Evolutionary conservation across 2,888 invertebrate species (phyloP), one percentile per base, ranked within the genome.

Genomic region (Lasioglossum oenotherae): DNA sequence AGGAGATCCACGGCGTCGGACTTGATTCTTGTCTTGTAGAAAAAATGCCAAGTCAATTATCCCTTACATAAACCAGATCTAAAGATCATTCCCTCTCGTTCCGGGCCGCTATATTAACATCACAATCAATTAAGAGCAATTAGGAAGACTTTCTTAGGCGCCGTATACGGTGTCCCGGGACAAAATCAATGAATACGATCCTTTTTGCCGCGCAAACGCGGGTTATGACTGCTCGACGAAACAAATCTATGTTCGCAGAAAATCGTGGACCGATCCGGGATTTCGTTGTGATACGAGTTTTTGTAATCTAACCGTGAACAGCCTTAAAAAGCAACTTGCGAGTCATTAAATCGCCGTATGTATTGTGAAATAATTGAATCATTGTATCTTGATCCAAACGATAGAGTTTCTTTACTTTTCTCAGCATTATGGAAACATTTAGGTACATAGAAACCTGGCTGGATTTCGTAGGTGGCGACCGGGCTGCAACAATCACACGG

Each of bases 31-130:
- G 6, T 57, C 57, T 10, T 27, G 44, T 16, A 38, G 69, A 57
- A 57, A 57, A 72, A 38, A 35, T 44, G 27, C 41, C 27, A 4
- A n/a, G 73, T 49, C 64, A 64, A 64, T 71, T 49, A 49, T 64
- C 6, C 1, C 16, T 73, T 78, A 78, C n/a, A 49, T 49, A 41
- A 76, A 77, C 77, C 38, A 49, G 72, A 77, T 49, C 71, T 23
- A 64, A 23, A 27, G 38, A n/a, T 60, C n/a, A 49, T 81, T 72
- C 35, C 71, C 31, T 41, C 14, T 71, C 14, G 49, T 41, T 69
- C 53, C 53, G 16, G 71, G 46, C 35, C 19, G 31, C 19, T 4
- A 38, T 16, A 72, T 27, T 72, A 60, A 46, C 46, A 64, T 72
- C 23, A 44, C 23, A 27, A 49, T 81, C 77, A 46, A 60, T 77